Evolutionary conservation across 2,888 invertebrate genomes (phyloP).

Genomic region (Pristionchus maxplancki): DNA sequence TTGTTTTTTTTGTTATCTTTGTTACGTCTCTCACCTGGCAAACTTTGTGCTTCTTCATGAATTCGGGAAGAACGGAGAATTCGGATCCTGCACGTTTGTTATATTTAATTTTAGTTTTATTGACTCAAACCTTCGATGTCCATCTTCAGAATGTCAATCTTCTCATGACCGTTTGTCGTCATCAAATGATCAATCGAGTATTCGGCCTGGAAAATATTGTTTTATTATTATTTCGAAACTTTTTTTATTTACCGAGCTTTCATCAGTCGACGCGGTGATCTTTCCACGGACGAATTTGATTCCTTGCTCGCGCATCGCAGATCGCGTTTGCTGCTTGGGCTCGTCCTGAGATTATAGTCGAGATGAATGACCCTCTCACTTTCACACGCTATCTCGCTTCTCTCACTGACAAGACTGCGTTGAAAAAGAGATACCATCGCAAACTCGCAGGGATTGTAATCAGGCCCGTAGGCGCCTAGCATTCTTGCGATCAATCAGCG

Average conservation of each 20-base stretch:
- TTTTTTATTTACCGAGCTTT: neutral
- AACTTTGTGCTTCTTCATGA: constrained; percentile 34
- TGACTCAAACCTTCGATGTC: neutral
- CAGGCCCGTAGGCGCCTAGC: no score
- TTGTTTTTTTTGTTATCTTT: neutral
- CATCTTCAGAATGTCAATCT: constrained; percentile 34
- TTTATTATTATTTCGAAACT: no score
- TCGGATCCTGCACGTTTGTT: neutral
- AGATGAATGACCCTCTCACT: no score
- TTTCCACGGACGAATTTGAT: neutral
- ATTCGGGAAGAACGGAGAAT: neutral
- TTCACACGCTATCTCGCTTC: no score
- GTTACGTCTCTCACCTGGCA: constrained; percentile 13
- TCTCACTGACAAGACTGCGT: no score
- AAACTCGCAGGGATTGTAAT: no score
- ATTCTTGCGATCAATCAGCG: no score
- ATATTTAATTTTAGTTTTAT: neutral
- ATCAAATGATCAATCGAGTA: constrained; percentile 18
- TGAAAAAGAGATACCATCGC: no score
- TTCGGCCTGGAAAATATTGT: constrained; percentile 10
- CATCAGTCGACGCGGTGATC: neutral
- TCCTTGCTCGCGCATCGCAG: neutral
- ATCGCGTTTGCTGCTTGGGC: neutral
- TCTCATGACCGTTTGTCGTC: neutral
- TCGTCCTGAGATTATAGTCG: neutral